Conservation (phyloP, 2,797 vertebrate species). For the Numenius phaeopus region DNA sequence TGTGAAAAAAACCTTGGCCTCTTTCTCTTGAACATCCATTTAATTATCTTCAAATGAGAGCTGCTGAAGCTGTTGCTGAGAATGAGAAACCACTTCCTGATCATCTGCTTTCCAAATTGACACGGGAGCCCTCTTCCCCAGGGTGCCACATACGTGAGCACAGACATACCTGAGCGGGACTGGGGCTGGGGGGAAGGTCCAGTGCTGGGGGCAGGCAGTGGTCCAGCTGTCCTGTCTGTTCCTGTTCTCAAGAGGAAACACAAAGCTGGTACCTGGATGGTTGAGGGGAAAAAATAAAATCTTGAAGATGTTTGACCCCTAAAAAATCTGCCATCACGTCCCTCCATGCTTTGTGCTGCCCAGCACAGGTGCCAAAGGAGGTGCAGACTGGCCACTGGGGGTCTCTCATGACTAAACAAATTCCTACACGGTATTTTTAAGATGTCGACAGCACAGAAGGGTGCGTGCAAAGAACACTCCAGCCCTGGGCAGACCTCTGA, state of each 20-base stretch:
- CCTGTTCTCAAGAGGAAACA: neutral
- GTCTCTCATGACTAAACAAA: neutral
- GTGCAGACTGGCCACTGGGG: neutral
- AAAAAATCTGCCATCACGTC: neutral
- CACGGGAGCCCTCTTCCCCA: accelerated
- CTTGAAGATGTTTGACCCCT: neutral
- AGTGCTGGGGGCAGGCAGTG: neutral
- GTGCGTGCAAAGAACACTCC: neutral
- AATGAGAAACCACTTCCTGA: neutral
- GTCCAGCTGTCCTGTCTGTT: neutral
- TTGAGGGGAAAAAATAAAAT: neutral
- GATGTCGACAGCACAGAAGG: neutral
- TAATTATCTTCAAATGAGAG: neutral
- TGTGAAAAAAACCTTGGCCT: neutral
- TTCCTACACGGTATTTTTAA: neutral
- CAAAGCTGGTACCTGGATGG: neutral
- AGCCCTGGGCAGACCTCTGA: neutral
- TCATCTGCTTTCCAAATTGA: neutral
- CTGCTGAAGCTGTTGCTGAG: neutral
- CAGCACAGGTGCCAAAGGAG: neutral
- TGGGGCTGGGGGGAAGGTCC: neutral
- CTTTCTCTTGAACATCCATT: neutral
- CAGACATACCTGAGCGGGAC: accelerated
- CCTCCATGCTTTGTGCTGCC: neutral
- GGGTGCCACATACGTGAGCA: accelerated